These are phyloP conservation scores for Leuctra nigra DNA, from an alignment of 2,888 invertebrate genomes.

Conservation along the genomic window DNA sequence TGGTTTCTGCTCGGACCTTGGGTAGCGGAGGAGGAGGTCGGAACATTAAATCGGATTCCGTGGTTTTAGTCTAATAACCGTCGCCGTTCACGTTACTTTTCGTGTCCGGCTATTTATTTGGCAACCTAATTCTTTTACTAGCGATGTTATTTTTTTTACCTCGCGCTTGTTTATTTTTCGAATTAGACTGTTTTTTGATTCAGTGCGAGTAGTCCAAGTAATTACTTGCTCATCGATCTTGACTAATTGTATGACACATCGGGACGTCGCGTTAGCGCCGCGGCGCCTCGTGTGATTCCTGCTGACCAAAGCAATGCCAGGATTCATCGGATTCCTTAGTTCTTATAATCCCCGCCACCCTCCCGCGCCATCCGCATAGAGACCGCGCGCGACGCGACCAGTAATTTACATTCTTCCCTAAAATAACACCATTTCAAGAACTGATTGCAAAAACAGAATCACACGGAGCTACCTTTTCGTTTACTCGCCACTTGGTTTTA, in stretches of 20 bases:
- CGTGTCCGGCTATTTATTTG: conserved; percentile 20
- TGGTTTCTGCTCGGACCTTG: neutral
- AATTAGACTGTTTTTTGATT: conserved; percentile 13
- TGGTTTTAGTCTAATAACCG: neutral
- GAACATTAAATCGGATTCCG: neutral
- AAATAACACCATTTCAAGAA: conserved; percentile 9
- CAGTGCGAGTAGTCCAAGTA: neutral
- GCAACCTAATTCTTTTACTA: conserved; percentile 21
- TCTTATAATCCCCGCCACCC: neutral
- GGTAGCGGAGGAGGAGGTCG: neutral
- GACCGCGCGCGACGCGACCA: neutral
- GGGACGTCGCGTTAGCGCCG: too few relatives aligned
- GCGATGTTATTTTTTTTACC: conserved; percentile 13
- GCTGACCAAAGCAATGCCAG: neutral
- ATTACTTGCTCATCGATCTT: too few relatives aligned
- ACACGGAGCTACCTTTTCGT: neutral
- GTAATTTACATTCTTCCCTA: conserved; percentile 9
- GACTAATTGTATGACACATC: too few relatives aligned
- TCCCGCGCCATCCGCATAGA: neutral
- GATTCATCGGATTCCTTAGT: neutral
- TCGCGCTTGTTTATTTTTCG: conserved; percentile 19
- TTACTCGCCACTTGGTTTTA: neutral
- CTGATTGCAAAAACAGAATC: conserved; percentile 11
- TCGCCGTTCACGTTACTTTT: neutral
- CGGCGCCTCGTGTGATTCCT: too few relatives aligned